Conservation (phyloP, 2,888 invertebrate genomes). For the Caenorhabditis plicata region DNA sequence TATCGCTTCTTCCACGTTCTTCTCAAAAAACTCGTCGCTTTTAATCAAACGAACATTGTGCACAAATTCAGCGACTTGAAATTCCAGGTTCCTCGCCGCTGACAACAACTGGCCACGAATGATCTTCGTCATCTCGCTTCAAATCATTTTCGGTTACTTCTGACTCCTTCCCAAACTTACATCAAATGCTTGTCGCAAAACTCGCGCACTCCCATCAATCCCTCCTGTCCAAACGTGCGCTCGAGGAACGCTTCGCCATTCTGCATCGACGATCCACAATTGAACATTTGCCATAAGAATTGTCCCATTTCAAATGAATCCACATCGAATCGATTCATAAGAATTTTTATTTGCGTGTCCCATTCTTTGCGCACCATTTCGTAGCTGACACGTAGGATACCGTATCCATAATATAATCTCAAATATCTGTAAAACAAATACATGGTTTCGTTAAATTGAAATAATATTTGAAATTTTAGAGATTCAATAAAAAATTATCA, state of each 20-base stretch:
- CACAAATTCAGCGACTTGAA: constrained; percentile 18
- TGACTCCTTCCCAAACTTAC: too few relatives aligned
- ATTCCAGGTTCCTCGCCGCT: constrained; percentile 16
- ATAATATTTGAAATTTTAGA: too few relatives aligned
- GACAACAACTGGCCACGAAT: constrained; percentile 17
- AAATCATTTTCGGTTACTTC: not conserved
- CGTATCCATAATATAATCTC: constrained; percentile 14
- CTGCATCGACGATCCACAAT: constrained; percentile 19
- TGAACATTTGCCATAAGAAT: constrained; percentile 22
- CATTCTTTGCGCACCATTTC: constrained; percentile 21
- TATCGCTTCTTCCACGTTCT: not conserved
- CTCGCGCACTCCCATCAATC: constrained; percentile 3
- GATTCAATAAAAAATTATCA: too few relatives aligned
- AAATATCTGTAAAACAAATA: constrained; percentile 11
- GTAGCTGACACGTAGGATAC: constrained; percentile 5
- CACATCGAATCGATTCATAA: constrained; percentile 16
- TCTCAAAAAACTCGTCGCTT: not conserved
- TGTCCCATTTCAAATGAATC: constrained; percentile 24
- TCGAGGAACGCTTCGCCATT: constrained; percentile 27
- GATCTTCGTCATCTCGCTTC: constrained; percentile 18
- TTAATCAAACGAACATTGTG: not conserved
- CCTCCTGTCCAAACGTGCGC: constrained; percentile 19
- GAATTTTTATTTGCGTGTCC: constrained; percentile 5
- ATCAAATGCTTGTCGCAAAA: constrained; percentile 21
- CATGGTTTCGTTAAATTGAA: too few relatives aligned